These are phyloP conservation scores for Neostethus bicornis DNA, from an alignment of 2,797 vertebrate genomes.

Conservation along the genomic window DNA sequence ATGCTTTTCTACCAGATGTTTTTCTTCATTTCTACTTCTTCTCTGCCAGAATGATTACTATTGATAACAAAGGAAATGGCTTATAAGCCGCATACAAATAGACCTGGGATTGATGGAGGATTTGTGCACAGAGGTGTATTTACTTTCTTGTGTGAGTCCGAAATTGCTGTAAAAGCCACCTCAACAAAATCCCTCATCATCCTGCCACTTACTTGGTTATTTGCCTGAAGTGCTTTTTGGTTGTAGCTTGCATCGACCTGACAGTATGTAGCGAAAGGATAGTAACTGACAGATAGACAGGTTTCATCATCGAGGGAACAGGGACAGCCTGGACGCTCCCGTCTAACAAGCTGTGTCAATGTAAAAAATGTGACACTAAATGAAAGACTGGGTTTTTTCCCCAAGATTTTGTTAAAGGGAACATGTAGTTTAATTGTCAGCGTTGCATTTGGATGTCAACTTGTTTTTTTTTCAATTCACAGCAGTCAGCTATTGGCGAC, in stretches of 20 bases:
- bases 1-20: background rate
- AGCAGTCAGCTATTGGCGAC: conserved; percentile 8
- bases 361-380: conserved; percentile 9
- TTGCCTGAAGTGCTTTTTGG: conserved; percentile 16
- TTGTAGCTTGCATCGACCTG: conserved; percentile 20
- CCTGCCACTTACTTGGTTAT: conserved; percentile 7
- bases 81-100: background rate
- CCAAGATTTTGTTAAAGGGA: background rate
- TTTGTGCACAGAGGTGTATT: background rate
- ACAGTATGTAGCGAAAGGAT: conserved; percentile 24
- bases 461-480: conserved; percentile 12
- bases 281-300: conserved; percentile 9
- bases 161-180: conserved; percentile 9
- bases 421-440: background rate
- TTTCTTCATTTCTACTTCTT: background rate
- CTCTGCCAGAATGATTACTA: background rate
- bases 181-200: conserved; percentile 9
- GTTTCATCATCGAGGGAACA: conserved; percentile 15
- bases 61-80: background rate
- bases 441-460: conserved; percentile 22
- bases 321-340: conserved; percentile 11
- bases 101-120: background rate
- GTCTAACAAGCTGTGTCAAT: conserved; percentile 10
- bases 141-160: conserved; percentile 3
- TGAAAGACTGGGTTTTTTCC: conserved; percentile 9